These are phyloP conservation scores for Spilarctia lutea DNA, from an alignment of 2,888 invertebrate species.

Conservation along the genomic window DNA sequence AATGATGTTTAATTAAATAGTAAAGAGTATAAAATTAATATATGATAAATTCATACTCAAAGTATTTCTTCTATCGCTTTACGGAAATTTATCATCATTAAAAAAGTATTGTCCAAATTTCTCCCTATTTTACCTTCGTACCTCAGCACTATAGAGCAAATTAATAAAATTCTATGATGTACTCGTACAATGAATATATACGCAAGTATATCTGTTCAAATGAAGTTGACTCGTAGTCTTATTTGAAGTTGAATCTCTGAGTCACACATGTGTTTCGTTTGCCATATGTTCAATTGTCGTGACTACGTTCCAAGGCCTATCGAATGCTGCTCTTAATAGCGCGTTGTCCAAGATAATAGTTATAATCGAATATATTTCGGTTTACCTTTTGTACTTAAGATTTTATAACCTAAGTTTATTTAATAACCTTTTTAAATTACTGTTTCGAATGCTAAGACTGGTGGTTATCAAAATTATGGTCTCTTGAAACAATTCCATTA, in stretches of 20 bases:
- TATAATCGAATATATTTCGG: neutral
- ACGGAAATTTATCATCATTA: neutral
- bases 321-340: conserved; percentile 32
- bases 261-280: conserved; percentile 67
- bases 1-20: neutral
- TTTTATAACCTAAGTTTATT: neutral
- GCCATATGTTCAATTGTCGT: conserved; percentile 74
- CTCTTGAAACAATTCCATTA: neutral
- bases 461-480: neutral
- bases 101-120: neutral
- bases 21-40: neutral
- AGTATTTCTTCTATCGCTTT: neutral
- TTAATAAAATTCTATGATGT: neutral
- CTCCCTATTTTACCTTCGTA: neutral
- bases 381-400: neutral
- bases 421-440: neutral
- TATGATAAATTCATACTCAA: neutral
- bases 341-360: conserved; percentile 25
- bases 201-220: neutral
- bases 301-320: conserved; percentile 51
- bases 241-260: conserved; percentile 56
- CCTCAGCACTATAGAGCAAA: neutral
- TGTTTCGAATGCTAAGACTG: neutral
- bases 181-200: neutral
- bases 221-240: conserved; percentile 21